Percentiles rank a stretch among this genome's conserved stretches.
These are phyloP conservation scores for Dipodomys ordii DNA, from an alignment of 2,113 vertebrate genomes.

Conservation along the genomic window DNA sequence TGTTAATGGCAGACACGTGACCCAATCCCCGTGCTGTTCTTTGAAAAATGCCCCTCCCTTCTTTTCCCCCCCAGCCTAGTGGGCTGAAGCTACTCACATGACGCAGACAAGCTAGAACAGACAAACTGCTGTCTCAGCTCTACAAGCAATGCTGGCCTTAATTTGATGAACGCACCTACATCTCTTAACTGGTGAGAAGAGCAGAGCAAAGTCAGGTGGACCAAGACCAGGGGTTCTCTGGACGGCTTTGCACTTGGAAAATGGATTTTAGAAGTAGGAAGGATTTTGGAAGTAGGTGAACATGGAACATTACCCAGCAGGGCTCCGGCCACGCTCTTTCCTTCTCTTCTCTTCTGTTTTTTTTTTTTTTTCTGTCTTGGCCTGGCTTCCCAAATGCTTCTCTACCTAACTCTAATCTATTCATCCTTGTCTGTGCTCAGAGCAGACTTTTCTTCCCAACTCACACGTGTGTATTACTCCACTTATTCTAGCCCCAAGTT, in stretches of 20 bases:
- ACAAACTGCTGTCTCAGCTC: neutral
- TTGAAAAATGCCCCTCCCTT: conserved; percentile 31
- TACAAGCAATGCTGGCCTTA: neutral
- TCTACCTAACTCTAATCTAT: neutral
- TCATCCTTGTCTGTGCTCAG: neutral
- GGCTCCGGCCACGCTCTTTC: fast-evolving
- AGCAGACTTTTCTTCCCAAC: neutral
- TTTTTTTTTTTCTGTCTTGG: neutral
- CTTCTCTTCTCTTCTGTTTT: too few relatives aligned
- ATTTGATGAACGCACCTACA: neutral
- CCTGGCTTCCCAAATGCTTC: neutral
- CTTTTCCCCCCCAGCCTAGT: neutral
- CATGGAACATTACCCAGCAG: fast-evolving
- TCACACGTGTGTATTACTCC: neutral
- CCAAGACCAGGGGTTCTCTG: neutral
- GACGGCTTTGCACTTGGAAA: neutral
- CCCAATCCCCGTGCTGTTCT: conserved; percentile 46
- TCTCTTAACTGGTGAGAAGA: neutral
- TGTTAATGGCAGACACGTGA: conserved; percentile 54
- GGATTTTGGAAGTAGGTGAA: neutral
- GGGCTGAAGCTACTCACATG: neutral
- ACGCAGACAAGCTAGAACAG: neutral
- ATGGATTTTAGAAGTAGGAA: neutral
- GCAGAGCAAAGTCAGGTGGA: neutral
- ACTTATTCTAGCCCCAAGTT: neutral